Percentiles rank a stretch among this genome's conserved stretches.
Conservation (phyloP, 2,113 vertebrate genomes). For the Calypte anna region DNA sequence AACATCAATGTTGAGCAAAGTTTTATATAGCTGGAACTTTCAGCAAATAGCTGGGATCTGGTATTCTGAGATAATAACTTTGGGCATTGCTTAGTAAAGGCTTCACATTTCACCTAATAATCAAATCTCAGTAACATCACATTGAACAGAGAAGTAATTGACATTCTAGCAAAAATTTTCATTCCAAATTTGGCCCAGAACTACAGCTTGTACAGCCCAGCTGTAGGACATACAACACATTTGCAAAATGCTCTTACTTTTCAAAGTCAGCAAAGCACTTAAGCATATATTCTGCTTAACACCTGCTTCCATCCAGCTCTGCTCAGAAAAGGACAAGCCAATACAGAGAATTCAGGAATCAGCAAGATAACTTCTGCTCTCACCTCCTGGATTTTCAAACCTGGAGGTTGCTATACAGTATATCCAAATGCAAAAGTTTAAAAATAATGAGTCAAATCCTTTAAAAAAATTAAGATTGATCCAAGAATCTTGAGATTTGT, state of each 20-base stretch:
- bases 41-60: slow-evolving; percentile 4
- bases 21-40: slow-evolving; percentile 28
- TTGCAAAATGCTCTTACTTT: background rate
- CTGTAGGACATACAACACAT: background rate
- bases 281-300: background rate
- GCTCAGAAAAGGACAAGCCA: background rate
- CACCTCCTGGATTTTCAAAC: background rate
- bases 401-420: background rate
- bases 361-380: background rate
- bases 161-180: background rate
- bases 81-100: background rate
- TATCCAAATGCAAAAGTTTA: background rate
- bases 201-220: background rate
- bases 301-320: slow-evolving; percentile 11
- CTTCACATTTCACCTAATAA: background rate
- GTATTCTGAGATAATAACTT: slow-evolving; percentile 13
- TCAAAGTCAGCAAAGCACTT: background rate
- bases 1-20: background rate
- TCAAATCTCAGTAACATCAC: background rate
- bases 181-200: background rate
- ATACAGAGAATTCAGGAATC: background rate
- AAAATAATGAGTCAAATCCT: background rate
- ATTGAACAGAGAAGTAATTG: background rate
- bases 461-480: background rate
- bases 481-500: background rate